Evolutionary conservation across 2,113 vertebrate genomes (phyloP).

Genomic region (Sus scrofa): DNA sequence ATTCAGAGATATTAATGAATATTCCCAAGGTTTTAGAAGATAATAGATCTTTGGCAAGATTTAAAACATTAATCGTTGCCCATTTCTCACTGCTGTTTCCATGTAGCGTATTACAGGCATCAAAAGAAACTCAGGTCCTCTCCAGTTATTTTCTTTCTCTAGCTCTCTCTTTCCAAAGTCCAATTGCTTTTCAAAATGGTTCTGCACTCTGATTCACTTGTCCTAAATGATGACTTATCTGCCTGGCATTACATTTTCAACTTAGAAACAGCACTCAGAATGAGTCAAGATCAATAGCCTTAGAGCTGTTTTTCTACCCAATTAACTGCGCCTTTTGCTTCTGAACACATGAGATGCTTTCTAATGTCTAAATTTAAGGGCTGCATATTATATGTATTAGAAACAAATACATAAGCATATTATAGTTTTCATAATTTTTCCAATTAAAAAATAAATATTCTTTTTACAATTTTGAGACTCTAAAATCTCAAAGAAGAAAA

Average conservation of each 20-base stretch:
- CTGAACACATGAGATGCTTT: not conserved
- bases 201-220: not conserved
- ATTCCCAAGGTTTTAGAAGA: not conserved
- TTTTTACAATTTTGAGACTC: not conserved
- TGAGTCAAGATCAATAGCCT: not conserved
- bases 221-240: not conserved
- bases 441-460: not conserved
- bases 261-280: not conserved
- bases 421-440: constrained; percentile 17
- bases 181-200: not conserved
- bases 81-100: not conserved
- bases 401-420: not conserved
- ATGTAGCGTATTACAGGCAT: not conserved
- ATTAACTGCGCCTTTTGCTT: not conserved
- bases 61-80: not conserved
- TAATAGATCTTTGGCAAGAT: not conserved
- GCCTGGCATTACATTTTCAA: not conserved
- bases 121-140: not conserved
- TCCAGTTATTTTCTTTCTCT: not conserved
- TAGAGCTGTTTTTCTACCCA: constrained; percentile 14
- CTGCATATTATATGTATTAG: not conserved
- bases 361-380: not conserved
- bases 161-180: not conserved
- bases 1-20: not conserved
- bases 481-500: constrained; percentile 39